Evolutionary conservation across 1,140 invertebrate genomes (phyloP), one percentile per base, ranked within the genome.

Genomic region (Aethina tumida): DNA sequence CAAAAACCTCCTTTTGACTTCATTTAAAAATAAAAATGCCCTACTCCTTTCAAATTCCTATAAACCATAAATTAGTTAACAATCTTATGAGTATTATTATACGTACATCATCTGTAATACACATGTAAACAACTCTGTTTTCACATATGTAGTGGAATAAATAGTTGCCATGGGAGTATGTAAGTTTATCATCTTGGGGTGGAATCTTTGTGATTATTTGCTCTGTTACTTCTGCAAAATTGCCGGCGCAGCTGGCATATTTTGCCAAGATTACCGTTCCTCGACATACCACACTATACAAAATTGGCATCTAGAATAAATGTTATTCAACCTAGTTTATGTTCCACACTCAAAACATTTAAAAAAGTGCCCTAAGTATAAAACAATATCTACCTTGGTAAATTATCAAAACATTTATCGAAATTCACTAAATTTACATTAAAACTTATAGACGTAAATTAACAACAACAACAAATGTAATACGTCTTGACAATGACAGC

Each of bases 21-120:
- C 90, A 62, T 85, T 80, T 0, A 96, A 68, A 60, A 82, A 96
- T 6, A 88, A 59, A 64, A 96, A 96, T 22, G 91, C 90, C 64
- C 85, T 74, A 1, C 86, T 82, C 55, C 87, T 72, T 68, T 94
- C 87, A 67, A 94, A 95, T 67, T 91, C 87, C 91, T 96, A 60
- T 15, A 73, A 73, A 21, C 39, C 39, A 32, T 35, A 40, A 36
- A 25, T 24, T 22, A 37, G 8, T 7, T 6, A n/a, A 15, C 26
- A 19, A 41, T 31, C 12, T 7, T 18, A 50, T 22, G 14, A 17
- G 16, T 37, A 39, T 32, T 34, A 27, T 17, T 25, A 33, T 59
- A 76, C 85, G 80, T 75, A 94, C 90, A 74, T 93, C 87, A 68
- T 95, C 90, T 36, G 90, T 91, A 31, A 95, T 94, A 53, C 90